Evolutionary conservation across 2,797 vertebrate species (phyloP).

Genomic region (Microhierax caerulescens): DNA sequence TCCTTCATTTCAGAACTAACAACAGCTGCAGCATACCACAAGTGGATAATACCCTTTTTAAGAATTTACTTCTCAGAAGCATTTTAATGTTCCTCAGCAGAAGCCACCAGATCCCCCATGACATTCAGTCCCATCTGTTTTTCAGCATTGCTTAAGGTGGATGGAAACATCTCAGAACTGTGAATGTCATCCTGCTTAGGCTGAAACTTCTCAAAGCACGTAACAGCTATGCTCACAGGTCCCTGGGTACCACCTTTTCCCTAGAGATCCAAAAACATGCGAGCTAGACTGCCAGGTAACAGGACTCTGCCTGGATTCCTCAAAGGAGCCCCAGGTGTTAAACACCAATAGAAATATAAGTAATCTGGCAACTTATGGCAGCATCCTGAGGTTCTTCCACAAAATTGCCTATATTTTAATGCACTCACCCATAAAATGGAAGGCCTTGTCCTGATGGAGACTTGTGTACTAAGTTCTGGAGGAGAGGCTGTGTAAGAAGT

Average conservation of each 20-base stretch:
- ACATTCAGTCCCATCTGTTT: not conserved
- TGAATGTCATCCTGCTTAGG: not conserved
- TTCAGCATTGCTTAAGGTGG: not conserved
- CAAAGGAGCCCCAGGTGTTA: not conserved
- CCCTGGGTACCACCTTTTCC: not conserved
- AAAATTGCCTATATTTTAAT: not conserved
- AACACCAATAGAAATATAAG: not conserved
- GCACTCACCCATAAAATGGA: not conserved
- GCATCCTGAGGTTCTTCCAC: not conserved
- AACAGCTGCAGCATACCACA: not conserved
- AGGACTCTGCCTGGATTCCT: not conserved
- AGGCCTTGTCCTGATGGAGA: not conserved
- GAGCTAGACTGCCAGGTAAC: not conserved
- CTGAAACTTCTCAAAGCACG: not conserved
- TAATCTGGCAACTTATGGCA: not conserved
- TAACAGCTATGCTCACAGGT: not conserved
- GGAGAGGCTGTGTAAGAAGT: not conserved
- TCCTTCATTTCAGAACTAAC: not conserved
- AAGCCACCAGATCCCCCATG: not conserved
- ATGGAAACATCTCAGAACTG: not conserved
- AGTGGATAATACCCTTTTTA: not conserved
- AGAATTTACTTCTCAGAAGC: not conserved
- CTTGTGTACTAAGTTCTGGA: not conserved
- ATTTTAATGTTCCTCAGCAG: not conserved
- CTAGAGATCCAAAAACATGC: not conserved